Conservation (phyloP, 1,140 invertebrate species). For the Drosophila oshimai region DNA sequence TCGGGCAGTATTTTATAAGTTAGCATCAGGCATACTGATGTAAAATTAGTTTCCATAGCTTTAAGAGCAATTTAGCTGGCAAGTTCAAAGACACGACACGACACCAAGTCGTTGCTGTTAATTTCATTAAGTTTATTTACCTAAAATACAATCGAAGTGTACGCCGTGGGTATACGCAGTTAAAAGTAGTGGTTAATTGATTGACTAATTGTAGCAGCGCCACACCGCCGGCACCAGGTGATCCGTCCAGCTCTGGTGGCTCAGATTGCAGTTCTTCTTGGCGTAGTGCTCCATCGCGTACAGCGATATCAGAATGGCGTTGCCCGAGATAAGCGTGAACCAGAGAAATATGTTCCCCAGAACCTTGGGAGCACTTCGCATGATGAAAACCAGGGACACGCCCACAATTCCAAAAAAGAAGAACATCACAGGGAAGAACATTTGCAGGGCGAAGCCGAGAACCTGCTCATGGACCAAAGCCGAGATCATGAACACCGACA, state of each 20-base stretch:
- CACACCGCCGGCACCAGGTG: slow-evolving; percentile 81
- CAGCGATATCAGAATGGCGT: slow-evolving; percentile 88
- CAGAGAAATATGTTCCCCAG: slow-evolving; percentile 92
- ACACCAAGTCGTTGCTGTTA: background rate
- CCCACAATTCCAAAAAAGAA: slow-evolving; percentile 87
- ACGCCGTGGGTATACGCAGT: slow-evolving; percentile 53
- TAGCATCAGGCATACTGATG: slow-evolving; percentile 55
- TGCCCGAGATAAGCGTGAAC: slow-evolving; percentile 90
- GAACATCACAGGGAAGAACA: slow-evolving; percentile 94
- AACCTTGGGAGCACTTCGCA: slow-evolving; percentile 83
- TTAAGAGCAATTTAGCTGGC: slow-evolving; percentile 26
- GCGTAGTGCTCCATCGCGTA: slow-evolving; percentile 95
- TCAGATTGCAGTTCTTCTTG: slow-evolving; percentile 87
- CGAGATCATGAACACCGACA: slow-evolving; percentile 86
- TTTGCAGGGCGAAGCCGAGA: slow-evolving; percentile 89
- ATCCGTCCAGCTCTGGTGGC: slow-evolving; percentile 45
- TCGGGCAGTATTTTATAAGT: slow-evolving; percentile 53
- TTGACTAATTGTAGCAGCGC: slow-evolving; percentile 83
- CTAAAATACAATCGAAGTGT: slow-evolving; percentile 60
- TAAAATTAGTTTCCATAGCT: slow-evolving; percentile 53
- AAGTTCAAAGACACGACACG: slow-evolving; percentile 19
- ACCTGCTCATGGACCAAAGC: slow-evolving; percentile 94
- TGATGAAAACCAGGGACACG: slow-evolving; percentile 84
- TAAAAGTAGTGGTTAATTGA: slow-evolving; percentile 32
- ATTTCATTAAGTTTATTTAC: slow-evolving; percentile 56